phyloP scores from a whole-genome alignment of 2,797 vertebrate genomes.

The Cirrhinus mrigala region DNA sequence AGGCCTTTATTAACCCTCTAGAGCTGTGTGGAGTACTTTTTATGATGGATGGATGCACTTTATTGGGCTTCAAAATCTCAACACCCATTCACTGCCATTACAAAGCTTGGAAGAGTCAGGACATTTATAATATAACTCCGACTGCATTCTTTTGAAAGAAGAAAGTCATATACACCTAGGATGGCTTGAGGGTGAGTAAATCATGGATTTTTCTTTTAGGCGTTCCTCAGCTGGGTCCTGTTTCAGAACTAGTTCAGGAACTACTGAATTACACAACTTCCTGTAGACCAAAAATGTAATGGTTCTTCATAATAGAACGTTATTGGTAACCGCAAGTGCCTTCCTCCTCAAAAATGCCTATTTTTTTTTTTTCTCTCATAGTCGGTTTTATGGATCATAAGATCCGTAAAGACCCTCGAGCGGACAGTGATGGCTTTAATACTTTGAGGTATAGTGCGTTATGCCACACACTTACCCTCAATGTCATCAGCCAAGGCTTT shows the following conservation, averaged over 20 bases:
- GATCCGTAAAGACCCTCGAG: background rate
- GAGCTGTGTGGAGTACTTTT: too few species aligned
- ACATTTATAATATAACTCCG: too few species aligned
- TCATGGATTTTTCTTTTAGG: too few species aligned
- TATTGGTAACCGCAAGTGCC: background rate
- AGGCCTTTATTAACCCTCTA: too few species aligned
- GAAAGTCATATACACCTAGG: too few species aligned
- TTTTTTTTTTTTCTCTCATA: background rate
- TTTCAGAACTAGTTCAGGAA: background rate
- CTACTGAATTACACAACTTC: background rate
- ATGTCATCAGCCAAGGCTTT: conserved; percentile 40
- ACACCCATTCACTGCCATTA: too few species aligned
- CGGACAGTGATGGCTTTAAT: background rate
- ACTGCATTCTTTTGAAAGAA: too few species aligned
- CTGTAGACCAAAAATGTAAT: background rate
- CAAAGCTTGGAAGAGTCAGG: too few species aligned
- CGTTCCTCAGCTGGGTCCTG: background rate
- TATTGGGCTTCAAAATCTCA: too few species aligned
- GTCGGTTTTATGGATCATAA: conserved; percentile 6
- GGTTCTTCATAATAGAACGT: background rate
- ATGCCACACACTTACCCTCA: conserved; percentile 27
- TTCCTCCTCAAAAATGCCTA: background rate
- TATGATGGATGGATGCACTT: too few species aligned
- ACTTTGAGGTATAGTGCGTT: conserved; percentile 28
- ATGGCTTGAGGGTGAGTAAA: too few species aligned